phyloP scores from a whole-genome alignment of 1,140 invertebrate genomes.

The Drosophila sp. region DNA sequence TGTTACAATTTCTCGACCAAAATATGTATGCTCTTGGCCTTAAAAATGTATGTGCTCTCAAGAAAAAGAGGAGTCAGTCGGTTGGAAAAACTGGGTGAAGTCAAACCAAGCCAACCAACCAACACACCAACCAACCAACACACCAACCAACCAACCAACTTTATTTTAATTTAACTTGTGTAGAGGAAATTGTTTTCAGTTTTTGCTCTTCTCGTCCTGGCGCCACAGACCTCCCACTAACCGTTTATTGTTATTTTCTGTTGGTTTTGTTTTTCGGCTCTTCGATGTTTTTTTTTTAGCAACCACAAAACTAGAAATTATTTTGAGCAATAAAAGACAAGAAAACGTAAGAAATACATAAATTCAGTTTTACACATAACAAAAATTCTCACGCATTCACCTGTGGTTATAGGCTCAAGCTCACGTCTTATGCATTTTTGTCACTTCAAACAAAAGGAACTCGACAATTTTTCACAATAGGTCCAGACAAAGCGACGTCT shows the following conservation, averaged over 20 bases:
- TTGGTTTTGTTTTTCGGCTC: slow-evolving; percentile 5
- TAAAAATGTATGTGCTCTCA: slow-evolving; percentile 62
- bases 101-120: background rate
- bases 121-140: slow-evolving; percentile 33
- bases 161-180: slow-evolving; percentile 66
- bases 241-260: slow-evolving; percentile 6
- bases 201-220: slow-evolving; percentile 33
- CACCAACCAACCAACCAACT: slow-evolving; percentile 42
- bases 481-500: slow-evolving; percentile 51
- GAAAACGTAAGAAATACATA: slow-evolving; percentile 52
- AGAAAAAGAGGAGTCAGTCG: slow-evolving; percentile 43
- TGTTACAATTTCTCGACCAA: slow-evolving; percentile 55
- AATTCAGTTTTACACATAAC: slow-evolving; percentile 35
- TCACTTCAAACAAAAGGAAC: slow-evolving; percentile 51
- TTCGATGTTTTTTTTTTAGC: slow-evolving; percentile 47
- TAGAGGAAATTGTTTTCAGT: slow-evolving; percentile 38
- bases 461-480: slow-evolving; percentile 53
- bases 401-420: slow-evolving; percentile 58
- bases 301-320: slow-evolving; percentile 54
- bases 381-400: slow-evolving; percentile 76
- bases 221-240: slow-evolving; percentile 63
- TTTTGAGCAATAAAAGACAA: slow-evolving; percentile 30
- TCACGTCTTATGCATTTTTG: slow-evolving; percentile 40
- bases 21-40: slow-evolving; percentile 42
- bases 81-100: slow-evolving; percentile 66